These are phyloP conservation scores for Halcyon leucocephala DNA, from an alignment of 2,797 vertebrate species.

Conservation along the genomic window DNA sequence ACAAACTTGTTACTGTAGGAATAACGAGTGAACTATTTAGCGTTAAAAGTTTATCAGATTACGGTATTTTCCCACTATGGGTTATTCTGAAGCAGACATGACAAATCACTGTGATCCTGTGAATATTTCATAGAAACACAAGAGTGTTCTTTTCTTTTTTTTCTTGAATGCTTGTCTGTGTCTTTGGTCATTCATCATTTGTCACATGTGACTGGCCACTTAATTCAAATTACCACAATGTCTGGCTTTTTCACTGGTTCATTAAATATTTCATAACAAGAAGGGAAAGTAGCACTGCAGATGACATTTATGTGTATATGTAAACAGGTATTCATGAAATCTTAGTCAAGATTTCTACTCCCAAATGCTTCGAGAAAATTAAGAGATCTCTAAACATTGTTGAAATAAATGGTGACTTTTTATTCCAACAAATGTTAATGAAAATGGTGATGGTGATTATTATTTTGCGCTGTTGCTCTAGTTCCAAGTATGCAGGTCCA, in stretches of 20 bases:
- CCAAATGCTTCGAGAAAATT: not conserved
- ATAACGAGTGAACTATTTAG: not conserved
- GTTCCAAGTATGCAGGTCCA: not conserved
- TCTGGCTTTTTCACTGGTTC: slow-evolving; percentile 17
- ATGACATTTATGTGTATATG: not conserved
- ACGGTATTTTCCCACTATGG: not conserved
- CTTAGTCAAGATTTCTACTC: not conserved
- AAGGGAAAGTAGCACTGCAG: not conserved
- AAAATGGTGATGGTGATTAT: not conserved
- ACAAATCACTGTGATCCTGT: not conserved
- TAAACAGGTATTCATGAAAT: not conserved
- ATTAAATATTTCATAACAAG: slow-evolving; percentile 19
- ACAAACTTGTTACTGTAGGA: not conserved
- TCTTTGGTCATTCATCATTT: not conserved
- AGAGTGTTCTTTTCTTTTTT: not conserved
- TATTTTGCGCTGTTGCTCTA: not conserved
- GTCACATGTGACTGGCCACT: not conserved
- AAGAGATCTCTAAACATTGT: not conserved
- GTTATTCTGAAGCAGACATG: not conserved
- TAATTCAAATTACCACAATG: not conserved
- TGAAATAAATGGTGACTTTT: not conserved
- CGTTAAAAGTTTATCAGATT: slow-evolving; percentile 31
- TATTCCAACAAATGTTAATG: not conserved
- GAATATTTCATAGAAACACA: slow-evolving; percentile 36
- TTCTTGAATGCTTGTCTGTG: not conserved